phyloP scores from a whole-genome alignment of 2,888 invertebrate genomes.

The Drosophila longiperda region DNA sequence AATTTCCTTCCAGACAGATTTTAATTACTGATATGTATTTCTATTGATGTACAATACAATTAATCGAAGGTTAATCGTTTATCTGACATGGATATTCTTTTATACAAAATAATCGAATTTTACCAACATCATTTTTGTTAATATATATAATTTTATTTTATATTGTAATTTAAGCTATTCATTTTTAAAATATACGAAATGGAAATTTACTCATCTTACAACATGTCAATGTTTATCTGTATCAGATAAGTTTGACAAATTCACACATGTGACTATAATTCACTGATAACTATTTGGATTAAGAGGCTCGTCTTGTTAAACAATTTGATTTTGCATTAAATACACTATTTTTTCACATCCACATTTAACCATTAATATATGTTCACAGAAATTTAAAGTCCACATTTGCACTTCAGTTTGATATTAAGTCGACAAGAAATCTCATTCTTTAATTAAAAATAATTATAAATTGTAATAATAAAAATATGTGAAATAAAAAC shows the following conservation, averaged over 20 bases:
- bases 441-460: neutral
- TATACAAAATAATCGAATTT: neutral
- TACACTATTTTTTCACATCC: neutral
- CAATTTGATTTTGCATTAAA: neutral
- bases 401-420: neutral
- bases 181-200: neutral
- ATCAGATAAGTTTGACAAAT: neutral
- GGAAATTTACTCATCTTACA: neutral
- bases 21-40: constrained; percentile 61
- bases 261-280: neutral
- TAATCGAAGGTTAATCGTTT: constrained; percentile 43
- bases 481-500: neutral
- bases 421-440: neutral
- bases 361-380: neutral
- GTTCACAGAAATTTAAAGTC: neutral
- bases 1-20: constrained; percentile 68
- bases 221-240: neutral
- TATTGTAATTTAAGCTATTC: neutral
- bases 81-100: neutral
- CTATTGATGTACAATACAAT: constrained; percentile 16
- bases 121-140: neutral
- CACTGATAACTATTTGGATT: neutral
- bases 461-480: neutral
- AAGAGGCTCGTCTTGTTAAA: neutral
- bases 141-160: neutral